These are phyloP conservation scores for Varanus salvator DNA, from an alignment of 2,113 vertebrate species.

Conservation along the genomic window DNA sequence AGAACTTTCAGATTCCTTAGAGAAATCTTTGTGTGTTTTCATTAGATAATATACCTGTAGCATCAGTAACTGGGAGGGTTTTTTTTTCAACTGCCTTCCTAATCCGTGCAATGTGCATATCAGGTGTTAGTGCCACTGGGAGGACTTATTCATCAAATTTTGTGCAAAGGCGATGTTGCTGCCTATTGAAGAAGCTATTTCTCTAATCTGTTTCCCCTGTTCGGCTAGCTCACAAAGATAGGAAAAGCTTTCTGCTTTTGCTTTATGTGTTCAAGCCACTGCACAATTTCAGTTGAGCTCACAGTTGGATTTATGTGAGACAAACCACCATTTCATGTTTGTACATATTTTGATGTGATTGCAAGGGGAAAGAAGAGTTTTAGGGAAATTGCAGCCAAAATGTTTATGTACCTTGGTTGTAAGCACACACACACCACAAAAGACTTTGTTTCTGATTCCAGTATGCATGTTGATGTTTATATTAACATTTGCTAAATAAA, in stretches of 20 bases:
- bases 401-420: neutral
- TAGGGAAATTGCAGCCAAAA: conserved; percentile 36
- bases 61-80: conserved; percentile 43
- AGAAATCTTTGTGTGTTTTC: conserved; percentile 72
- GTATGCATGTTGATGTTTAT: neutral
- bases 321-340: conserved; percentile 51
- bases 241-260: conserved; percentile 57
- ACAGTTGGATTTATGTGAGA: conserved; percentile 38
- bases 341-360: conserved; percentile 48
- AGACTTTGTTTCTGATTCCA: neutral
- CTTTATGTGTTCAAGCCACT: conserved; percentile 54
- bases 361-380: conserved; percentile 39
- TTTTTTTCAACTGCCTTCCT: conserved; percentile 48
- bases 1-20: conserved; percentile 61
- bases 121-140: conserved; percentile 60
- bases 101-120: conserved; percentile 63
- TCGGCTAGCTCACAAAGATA: conserved; percentile 63
- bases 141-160: conserved; percentile 63
- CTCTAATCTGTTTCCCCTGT: conserved; percentile 66
- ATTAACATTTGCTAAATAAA: conserved; percentile 22
- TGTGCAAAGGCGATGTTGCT: conserved; percentile 58
- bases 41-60: conserved; percentile 65
- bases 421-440: neutral
- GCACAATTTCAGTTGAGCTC: conserved; percentile 58
- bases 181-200: conserved; percentile 65